A percentile compares a stretch with the other conserved stretches of the same genome.
Conservation (phyloP, 2,888 invertebrate species). For the Cataglyphis cursor region DNA sequence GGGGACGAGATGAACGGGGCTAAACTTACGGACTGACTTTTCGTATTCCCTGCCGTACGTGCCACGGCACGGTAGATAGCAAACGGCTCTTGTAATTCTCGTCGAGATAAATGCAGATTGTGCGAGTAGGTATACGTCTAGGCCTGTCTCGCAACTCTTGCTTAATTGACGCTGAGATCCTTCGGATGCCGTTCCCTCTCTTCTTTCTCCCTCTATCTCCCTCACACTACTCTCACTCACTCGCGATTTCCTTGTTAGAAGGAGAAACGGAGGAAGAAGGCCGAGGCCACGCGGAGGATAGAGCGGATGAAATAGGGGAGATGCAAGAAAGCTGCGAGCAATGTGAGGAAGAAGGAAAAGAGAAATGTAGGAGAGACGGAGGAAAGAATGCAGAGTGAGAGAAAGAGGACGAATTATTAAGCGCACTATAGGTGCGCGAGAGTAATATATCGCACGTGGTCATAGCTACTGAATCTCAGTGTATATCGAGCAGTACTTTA, state of each 20-base stretch:
- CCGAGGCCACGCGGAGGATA: not conserved
- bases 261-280: slow-evolving; percentile 12
- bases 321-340: not conserved
- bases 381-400: not conserved
- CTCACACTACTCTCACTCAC: slow-evolving; percentile 11
- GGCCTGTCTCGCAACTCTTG: slow-evolving; percentile 79
- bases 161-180: slow-evolving; percentile 81
- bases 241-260: slow-evolving; percentile 57
- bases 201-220: slow-evolving; percentile 37
- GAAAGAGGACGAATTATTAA: slow-evolving; percentile 41
- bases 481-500: slow-evolving; percentile 66
- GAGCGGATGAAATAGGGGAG: slow-evolving; percentile 11
- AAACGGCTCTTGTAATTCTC: slow-evolving; percentile 53
- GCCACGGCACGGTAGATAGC: slow-evolving; percentile 48
- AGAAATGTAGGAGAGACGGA: not conserved
- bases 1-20: slow-evolving; percentile 32
- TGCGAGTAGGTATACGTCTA: slow-evolving; percentile 77
- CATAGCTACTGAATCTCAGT: slow-evolving; percentile 60
- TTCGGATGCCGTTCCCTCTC: slow-evolving; percentile 66
- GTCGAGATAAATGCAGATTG: slow-evolving; percentile 78
- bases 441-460: slow-evolving; percentile 71
- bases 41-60: slow-evolving; percentile 43
- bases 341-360: not conserved
- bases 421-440: slow-evolving; percentile 45
- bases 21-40: slow-evolving; percentile 45